Base-by-base conservation (phyloP, 2,113 vertebrate genomes). In the Thunnus thynnus region DNA sequence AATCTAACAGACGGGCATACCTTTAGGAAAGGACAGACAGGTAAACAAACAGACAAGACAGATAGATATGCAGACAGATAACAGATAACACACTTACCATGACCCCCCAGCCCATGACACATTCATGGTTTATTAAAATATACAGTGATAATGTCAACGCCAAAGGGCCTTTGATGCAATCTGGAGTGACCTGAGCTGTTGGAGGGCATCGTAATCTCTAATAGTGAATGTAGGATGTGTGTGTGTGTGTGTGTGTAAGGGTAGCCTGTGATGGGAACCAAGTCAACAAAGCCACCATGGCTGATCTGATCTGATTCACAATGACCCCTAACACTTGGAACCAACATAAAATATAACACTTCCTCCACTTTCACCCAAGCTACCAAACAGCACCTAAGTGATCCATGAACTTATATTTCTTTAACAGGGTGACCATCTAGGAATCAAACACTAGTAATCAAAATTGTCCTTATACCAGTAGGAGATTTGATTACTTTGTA, bases 161-260 rank as follows among this genome's bases (percentile, higher is more conserved):
- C 72, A 18, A 72, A 84, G 77, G 69, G 65, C 50, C 73, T 83
- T 73, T 73, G 86, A 90, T 94, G 46, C 27, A 92, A 94, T 94
- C 96, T 96, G 90, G 75, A 72, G 63, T 83, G 91, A 3, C 51
- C 70, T 75, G 12, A 65, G 71, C 76, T 69, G 0, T 78, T 86
- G 47, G 72, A 86, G 87, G 88, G 11, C 81, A 87, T 75, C 74
- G 44, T 62, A 58, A 55, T 70, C 55, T 70, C 18, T 76, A 56
- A 0, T 6, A 17, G 30, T 46, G 62, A 20, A 44, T 69, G n/a
- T 25, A 60, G 32, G 13, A 44, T 57, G 20, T 27, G 44, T 72
- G 20, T 70, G 58, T 32, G 50, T 41, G 36, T 41, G 36, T 41
- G 36, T 41, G 36, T 41, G 36, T 41, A 41, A 41, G 36, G 36